Conservation (phyloP, 2,113 vertebrate species). For the Myrmophylax atrothorax region DNA sequence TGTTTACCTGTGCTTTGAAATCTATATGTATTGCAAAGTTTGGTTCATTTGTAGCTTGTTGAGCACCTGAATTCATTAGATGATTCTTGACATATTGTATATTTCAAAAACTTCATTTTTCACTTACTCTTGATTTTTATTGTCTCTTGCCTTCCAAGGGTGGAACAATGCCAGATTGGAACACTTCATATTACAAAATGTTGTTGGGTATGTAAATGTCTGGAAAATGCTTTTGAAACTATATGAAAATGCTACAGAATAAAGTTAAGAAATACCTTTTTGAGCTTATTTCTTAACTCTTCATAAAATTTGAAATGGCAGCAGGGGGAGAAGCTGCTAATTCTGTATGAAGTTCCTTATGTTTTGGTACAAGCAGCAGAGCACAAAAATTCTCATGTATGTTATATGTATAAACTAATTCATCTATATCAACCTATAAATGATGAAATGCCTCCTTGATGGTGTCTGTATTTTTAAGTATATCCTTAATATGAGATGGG, state of each 20-base stretch:
- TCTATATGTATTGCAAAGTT: background rate
- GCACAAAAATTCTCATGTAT: rapidly evolving
- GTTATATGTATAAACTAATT: background rate
- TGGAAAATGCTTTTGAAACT: background rate
- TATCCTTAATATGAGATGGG: background rate
- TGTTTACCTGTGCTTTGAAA: slow-evolving; percentile 41
- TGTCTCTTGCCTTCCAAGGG: slow-evolving; percentile 12
- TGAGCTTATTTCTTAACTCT: background rate
- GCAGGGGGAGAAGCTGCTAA: background rate
- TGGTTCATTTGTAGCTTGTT: background rate
- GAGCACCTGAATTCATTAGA: slow-evolving; percentile 27
- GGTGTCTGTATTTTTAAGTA: background rate
- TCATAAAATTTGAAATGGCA: background rate
- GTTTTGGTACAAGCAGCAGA: background rate
- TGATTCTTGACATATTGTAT: background rate
- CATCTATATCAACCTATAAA: background rate
- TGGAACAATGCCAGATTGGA: slow-evolving; percentile 44
- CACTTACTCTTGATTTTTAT: slow-evolving; percentile 22
- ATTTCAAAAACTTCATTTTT: slow-evolving; percentile 28
- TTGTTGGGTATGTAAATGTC: background rate
- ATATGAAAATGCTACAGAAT: background rate
- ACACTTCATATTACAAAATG: background rate
- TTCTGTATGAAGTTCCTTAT: background rate
- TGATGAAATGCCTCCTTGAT: background rate
- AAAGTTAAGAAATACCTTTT: background rate